Conservation (phyloP, 2,797 vertebrate species). For the Schizopygopsis malacanthus region DNA sequence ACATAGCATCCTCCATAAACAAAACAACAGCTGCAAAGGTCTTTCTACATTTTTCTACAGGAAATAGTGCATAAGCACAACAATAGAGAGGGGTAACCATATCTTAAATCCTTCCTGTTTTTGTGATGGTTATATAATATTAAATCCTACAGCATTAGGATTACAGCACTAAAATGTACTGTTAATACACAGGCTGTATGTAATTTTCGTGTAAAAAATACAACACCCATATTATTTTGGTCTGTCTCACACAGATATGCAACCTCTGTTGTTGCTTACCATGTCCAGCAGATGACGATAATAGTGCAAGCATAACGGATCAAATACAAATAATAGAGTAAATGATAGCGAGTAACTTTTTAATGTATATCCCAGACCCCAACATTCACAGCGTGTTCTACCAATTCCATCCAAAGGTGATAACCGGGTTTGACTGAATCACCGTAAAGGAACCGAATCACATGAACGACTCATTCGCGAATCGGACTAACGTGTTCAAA, state of each 20-base stretch:
- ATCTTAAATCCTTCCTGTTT: slow-evolving; percentile 35
- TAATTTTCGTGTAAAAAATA: background rate
- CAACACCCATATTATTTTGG: background rate
- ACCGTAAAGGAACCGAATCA: background rate
- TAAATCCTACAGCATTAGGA: background rate
- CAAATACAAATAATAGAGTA: background rate
- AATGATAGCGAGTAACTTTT: background rate
- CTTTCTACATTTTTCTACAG: background rate
- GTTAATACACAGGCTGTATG: background rate
- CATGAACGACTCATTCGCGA: background rate
- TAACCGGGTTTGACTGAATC: background rate
- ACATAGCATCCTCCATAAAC: background rate
- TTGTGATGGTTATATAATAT: background rate
- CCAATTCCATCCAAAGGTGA: background rate
- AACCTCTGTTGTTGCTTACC: background rate
- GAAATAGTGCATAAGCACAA: slow-evolving; percentile 11
- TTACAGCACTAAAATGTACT: background rate
- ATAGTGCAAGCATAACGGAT: background rate
- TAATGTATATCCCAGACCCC: background rate
- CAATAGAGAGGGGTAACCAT: slow-evolving; percentile 24
- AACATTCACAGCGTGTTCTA: background rate
- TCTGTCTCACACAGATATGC: background rate
- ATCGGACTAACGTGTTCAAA: background rate
- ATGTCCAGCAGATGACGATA: background rate
- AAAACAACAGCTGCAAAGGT: slow-evolving; percentile 5